phyloP scores from a whole-genome alignment of 2,797 vertebrate genomes.

The Brotula barbata region DNA sequence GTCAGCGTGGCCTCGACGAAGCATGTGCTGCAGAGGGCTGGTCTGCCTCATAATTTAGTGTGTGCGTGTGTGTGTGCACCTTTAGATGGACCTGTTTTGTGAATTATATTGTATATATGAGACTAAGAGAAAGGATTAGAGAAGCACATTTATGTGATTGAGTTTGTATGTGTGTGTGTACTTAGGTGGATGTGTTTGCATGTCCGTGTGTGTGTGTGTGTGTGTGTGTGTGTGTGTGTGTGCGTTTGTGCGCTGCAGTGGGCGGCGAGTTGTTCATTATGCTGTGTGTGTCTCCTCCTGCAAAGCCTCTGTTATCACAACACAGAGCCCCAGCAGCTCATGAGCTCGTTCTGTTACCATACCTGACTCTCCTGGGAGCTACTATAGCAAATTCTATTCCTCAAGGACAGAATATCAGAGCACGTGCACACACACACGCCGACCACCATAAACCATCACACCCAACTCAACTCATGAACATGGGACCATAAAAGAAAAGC shows the following conservation, averaged over 20 bases:
- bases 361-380: conserved; percentile 47
- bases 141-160: conserved; percentile 2
- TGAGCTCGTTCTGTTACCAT: conserved; percentile 39
- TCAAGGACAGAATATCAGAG: conserved; percentile 39
- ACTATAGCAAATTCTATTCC: conserved; percentile 41
- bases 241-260: conserved; percentile 45
- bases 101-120: conserved; percentile 24
- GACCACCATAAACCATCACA: conserved; percentile 17
- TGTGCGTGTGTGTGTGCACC: conserved; percentile 4
- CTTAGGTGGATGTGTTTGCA: conserved; percentile 2
- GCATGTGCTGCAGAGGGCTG: conserved; percentile 63
- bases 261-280: conserved; percentile 60
- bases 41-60: conserved; percentile 24
- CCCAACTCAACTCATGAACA: conserved; percentile 6
- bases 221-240: conserved; percentile 15
- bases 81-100: conserved; percentile 11
- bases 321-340: conserved; percentile 54
- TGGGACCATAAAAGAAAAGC: neutral
- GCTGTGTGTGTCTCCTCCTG: conserved; percentile 60
- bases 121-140: conserved; percentile 14
- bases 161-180: neutral
- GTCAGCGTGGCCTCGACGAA: conserved; percentile 63
- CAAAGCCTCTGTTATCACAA: conserved; percentile 70
- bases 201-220: conserved; percentile 16
- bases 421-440: conserved; percentile 13